These are phyloP conservation scores for Leptinotarsa defecta DNA, from an alignment of 1,140 invertebrate genomes.

Conservation along the genomic window DNA sequence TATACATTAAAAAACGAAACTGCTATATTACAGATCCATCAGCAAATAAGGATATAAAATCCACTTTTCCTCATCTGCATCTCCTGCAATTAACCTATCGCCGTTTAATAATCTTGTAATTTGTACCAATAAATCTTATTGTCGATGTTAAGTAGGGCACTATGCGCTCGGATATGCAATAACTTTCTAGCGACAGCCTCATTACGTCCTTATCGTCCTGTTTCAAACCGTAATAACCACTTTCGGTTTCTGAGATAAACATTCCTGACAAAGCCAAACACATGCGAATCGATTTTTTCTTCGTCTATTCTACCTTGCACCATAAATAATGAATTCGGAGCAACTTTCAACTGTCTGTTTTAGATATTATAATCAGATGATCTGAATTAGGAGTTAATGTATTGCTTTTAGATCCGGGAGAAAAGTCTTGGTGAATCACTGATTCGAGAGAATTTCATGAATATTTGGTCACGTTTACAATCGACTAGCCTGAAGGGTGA, in stretches of 20 bases:
- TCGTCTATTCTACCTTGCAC: background rate
- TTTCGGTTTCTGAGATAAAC: slow-evolving; percentile 1
- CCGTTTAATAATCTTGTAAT: background rate
- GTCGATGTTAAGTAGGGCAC: background rate
- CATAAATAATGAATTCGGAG: slow-evolving; percentile 2
- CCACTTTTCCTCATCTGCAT: background rate
- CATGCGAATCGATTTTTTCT: background rate
- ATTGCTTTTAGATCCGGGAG: too few relatives aligned
- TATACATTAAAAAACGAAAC: too few relatives aligned
- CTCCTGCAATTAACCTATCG: background rate
- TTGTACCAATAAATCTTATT: slow-evolving; percentile 7
- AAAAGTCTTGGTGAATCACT: too few relatives aligned
- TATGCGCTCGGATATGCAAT: slow-evolving; percentile 5
- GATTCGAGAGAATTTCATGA: too few relatives aligned
- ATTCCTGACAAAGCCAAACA: slow-evolving; percentile 8
- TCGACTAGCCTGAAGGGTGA: too few relatives aligned
- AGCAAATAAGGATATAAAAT: background rate
- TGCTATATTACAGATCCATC: too few relatives aligned
- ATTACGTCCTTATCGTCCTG: slow-evolving; percentile 1
- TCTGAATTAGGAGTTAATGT: too few relatives aligned
- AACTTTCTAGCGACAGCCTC: background rate
- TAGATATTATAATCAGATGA: too few relatives aligned
- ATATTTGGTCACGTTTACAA: too few relatives aligned
- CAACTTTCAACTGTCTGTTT: slow-evolving; percentile 2
- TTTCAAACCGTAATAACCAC: background rate